Evolutionary conservation across 2,888 invertebrate species (phyloP).

Genomic region (Cantharis nigra): DNA sequence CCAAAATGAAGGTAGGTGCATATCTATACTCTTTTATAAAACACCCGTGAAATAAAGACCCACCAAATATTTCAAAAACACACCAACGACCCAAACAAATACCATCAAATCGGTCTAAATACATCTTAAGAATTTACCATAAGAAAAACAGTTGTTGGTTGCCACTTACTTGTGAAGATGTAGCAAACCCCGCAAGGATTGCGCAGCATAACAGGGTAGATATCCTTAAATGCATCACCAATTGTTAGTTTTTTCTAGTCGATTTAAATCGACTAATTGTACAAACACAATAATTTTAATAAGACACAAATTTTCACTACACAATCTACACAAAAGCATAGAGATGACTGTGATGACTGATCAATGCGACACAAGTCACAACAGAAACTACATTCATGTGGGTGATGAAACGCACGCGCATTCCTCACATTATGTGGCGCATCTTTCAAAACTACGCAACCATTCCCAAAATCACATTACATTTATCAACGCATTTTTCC

Average conservation of each 20-base stretch:
- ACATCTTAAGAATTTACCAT: slow-evolving; percentile 15
- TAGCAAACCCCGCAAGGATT: slow-evolving; percentile 74
- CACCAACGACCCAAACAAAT: slow-evolving; percentile 14
- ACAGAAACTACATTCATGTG: slow-evolving; percentile 30
- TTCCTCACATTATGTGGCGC: slow-evolving; percentile 41
- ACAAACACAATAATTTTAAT: slow-evolving; percentile 47
- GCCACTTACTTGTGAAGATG: slow-evolving; percentile 75
- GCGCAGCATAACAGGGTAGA: slow-evolving; percentile 73
- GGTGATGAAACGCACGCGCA: slow-evolving; percentile 30
- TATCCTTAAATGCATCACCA: slow-evolving; percentile 79
- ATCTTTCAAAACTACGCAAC: not conserved
- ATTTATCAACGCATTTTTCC: not conserved
- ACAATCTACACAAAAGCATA: slow-evolving; percentile 50
- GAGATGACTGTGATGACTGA: slow-evolving; percentile 45
- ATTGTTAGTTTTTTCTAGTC: slow-evolving; percentile 54
- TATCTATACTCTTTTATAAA: not conserved
- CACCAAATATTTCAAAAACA: not conserved
- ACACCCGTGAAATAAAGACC: not conserved
- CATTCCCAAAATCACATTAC: not conserved
- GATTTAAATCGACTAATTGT: slow-evolving; percentile 46
- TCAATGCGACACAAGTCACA: slow-evolving; percentile 45
- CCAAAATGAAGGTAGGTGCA: not conserved
- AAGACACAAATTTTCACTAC: slow-evolving; percentile 52
- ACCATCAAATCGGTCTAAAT: slow-evolving; percentile 3
- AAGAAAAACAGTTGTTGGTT: slow-evolving; percentile 39